Evolutionary conservation across 2,797 vertebrate species (phyloP).

Genomic region (Choloepus didactylus): DNA sequence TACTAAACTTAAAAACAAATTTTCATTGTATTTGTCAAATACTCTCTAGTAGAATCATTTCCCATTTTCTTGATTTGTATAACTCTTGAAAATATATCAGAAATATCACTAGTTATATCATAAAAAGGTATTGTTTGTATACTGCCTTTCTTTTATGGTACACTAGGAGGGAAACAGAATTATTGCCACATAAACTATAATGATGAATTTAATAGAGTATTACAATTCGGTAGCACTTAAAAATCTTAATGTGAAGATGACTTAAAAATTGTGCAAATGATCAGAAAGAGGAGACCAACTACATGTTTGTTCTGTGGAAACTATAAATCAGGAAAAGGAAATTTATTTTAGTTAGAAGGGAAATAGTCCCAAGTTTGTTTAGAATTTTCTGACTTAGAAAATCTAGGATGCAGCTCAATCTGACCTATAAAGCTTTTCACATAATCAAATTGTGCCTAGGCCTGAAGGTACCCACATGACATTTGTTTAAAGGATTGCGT

Average conservation of each 20-base stretch:
- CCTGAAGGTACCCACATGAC: slow-evolving; percentile 51
- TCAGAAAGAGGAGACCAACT: not conserved
- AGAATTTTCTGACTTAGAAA: slow-evolving; percentile 57
- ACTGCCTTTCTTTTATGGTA: slow-evolving; percentile 2
- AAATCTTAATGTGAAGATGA: slow-evolving; percentile 3
- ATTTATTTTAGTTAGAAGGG: slow-evolving; percentile 30
- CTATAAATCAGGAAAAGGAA: slow-evolving; percentile 3
- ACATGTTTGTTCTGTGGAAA: not conserved
- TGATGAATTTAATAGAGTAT: slow-evolving; percentile 6
- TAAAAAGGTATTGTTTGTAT: not conserved
- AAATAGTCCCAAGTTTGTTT: slow-evolving; percentile 3
- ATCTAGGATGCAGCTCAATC: not conserved
- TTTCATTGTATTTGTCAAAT: slow-evolving; percentile 33
- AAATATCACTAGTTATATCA: not conserved
- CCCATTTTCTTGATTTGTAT: slow-evolving; percentile 11
- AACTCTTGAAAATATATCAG: not conserved
- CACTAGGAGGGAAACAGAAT: not conserved
- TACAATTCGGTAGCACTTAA: slow-evolving; percentile 44
- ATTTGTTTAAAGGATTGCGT: slow-evolving; percentile 61
- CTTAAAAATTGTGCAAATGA: slow-evolving; percentile 40
- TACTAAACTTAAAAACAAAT: not conserved
- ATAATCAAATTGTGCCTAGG: slow-evolving; percentile 65
- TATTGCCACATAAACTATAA: not conserved
- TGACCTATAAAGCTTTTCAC: slow-evolving; percentile 62
- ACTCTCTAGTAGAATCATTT: not conserved